These are phyloP conservation scores for Centroberyx gerrardi DNA, from an alignment of 2,797 vertebrate genomes.

Conservation along the genomic window DNA sequence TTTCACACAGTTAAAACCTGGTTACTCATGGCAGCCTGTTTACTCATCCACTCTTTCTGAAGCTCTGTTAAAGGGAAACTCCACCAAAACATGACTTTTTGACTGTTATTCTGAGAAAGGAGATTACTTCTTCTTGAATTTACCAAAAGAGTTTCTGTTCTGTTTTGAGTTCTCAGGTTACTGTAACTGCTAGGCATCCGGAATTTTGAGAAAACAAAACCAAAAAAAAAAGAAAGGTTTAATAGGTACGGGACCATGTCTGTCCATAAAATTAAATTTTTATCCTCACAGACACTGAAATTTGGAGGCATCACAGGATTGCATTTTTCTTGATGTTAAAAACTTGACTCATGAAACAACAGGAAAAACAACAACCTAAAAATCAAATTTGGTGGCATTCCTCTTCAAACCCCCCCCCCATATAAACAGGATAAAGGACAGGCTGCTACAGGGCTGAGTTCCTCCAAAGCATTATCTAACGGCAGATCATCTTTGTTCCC, in stretches of 20 bases:
- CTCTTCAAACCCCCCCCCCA: too few species aligned
- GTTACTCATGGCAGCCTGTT: constrained; percentile 64
- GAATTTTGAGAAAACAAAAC: too few species aligned
- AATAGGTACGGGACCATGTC: too few species aligned
- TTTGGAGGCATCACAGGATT: constrained; percentile 53
- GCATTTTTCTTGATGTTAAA: not conserved
- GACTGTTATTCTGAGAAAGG: constrained; percentile 41
- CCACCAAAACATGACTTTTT: constrained; percentile 65
- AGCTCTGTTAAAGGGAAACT: constrained; percentile 74
- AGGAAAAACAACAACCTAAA: not conserved
- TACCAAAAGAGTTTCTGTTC: too few species aligned
- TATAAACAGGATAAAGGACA: not conserved
- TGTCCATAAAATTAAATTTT: constrained; percentile 34
- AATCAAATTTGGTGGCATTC: not conserved
- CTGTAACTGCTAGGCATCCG: constrained; percentile 12
- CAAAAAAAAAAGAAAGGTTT: too few species aligned
- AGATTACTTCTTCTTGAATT: constrained; percentile 37
- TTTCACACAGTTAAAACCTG: constrained; percentile 75
- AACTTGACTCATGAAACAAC: not conserved
- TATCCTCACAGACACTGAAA: constrained; percentile 55
- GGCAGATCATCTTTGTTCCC: not conserved
- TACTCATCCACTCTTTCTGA: constrained; percentile 67
- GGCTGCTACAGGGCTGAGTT: not conserved
- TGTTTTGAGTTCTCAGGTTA: constrained; percentile 18
- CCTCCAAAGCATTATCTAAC: not conserved